Evolutionary conservation across 2,113 vertebrate species (phyloP).

Genomic region (Machaerirhynchus nigripectus): DNA sequence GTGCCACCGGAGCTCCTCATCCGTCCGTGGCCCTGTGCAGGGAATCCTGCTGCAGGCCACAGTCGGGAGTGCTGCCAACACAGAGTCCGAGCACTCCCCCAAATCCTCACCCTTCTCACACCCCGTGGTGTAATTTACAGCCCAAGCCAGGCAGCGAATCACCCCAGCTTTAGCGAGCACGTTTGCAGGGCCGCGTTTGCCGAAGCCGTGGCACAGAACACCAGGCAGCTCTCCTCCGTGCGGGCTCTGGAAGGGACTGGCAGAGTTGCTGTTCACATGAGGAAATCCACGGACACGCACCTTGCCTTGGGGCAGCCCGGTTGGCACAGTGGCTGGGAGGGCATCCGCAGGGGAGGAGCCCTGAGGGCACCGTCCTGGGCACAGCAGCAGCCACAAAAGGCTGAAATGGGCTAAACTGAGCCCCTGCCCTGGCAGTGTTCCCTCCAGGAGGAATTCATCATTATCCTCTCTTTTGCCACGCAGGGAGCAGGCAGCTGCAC

Average conservation of each 20-base stretch:
- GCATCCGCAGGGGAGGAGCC: not conserved
- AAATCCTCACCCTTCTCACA: not conserved
- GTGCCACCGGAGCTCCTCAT: rapidly evolving
- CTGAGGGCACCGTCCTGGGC: not conserved
- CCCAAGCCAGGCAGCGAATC: not conserved
- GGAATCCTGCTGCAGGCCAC: not conserved
- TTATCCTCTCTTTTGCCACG: not conserved
- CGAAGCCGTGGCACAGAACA: not conserved
- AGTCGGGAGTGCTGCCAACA: rapidly evolving
- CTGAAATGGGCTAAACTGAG: not conserved
- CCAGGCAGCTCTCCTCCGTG: not conserved
- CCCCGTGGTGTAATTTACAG: not conserved
- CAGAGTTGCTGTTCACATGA: not conserved
- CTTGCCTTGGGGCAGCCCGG: not conserved
- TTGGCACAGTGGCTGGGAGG: not conserved
- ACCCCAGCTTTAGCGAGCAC: not conserved
- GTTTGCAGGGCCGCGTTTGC: not conserved
- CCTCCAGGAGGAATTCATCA: not conserved
- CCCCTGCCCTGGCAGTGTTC: not conserved
- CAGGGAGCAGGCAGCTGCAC: not conserved
- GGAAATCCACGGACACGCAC: not conserved
- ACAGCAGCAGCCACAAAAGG: not conserved
- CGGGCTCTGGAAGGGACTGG: not conserved
- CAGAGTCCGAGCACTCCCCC: not conserved
- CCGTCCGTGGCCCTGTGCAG: not conserved